Evolutionary conservation across 2,888 invertebrate genomes (phyloP).

Genomic region (Plusia festucae): DNA sequence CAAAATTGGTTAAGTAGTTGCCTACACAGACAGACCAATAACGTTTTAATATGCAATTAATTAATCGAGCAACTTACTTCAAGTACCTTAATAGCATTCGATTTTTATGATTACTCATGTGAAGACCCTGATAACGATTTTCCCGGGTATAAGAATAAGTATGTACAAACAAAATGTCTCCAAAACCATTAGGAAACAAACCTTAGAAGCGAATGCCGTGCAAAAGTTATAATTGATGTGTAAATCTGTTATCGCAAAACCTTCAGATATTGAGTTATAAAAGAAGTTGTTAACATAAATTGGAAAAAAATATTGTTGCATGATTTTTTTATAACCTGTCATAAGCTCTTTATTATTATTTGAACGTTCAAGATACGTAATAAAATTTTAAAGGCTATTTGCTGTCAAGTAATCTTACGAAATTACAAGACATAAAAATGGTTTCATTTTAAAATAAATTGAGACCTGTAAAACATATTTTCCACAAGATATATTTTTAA

Average conservation of each 20-base stretch:
- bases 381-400: conserved; percentile 83
- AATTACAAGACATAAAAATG: conserved; percentile 72
- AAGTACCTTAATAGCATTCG: neutral
- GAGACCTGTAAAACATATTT: conserved; percentile 48
- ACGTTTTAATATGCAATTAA: neutral
- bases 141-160: neutral
- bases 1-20: too few species aligned
- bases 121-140: neutral
- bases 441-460: conserved; percentile 64
- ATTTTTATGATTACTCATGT: neutral
- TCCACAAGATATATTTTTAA: neutral
- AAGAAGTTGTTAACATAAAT: conserved; percentile 86
- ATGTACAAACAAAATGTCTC: conserved; percentile 44
- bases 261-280: conserved; percentile 83
- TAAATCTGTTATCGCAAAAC: conserved; percentile 81
- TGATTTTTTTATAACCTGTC: conserved; percentile 82
- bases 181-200: conserved; percentile 42
- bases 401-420: conserved; percentile 74
- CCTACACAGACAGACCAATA: too few species aligned
- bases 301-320: conserved; percentile 83
- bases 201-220: conserved; percentile 65
- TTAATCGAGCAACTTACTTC: neutral
- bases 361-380: conserved; percentile 80
- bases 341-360: conserved; percentile 86
- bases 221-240: conserved; percentile 81